Conservation (phyloP, 2,888 invertebrate genomes). For the Argyresthia albistria region DNA sequence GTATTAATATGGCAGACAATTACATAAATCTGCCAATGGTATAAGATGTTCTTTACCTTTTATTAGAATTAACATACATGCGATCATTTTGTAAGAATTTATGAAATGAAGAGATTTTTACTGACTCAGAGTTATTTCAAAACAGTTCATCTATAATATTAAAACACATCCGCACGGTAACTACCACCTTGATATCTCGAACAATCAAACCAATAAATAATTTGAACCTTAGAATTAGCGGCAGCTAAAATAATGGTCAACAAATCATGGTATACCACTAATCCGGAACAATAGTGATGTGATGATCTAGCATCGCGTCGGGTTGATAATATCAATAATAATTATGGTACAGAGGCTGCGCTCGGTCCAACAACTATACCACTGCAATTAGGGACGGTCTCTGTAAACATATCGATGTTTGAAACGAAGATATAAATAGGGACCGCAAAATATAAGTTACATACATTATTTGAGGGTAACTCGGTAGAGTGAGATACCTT, state of each 20-base stretch:
- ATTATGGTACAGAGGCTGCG: constrained; percentile 15
- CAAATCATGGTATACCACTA: constrained; percentile 3
- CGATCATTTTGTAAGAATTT: too few species aligned
- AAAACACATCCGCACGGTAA: too few species aligned
- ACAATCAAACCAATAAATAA: background rate
- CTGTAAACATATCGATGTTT: constrained; percentile 3
- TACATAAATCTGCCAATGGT: too few species aligned
- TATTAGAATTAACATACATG: constrained; percentile 1
- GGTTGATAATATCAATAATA: constrained; percentile 26
- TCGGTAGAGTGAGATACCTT: too few species aligned
- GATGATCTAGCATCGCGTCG: constrained; percentile 3
- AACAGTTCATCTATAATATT: too few species aligned
- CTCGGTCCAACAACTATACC: constrained; percentile 7
- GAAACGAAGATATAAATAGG: background rate
- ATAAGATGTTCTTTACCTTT: too few species aligned
- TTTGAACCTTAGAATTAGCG: too few species aligned
- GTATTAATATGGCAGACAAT: too few species aligned
- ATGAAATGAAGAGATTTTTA: too few species aligned
- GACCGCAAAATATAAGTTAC: background rate
- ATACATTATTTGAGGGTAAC: too few species aligned
- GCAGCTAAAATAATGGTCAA: background rate
- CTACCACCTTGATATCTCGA: background rate
- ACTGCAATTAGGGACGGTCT: constrained; percentile 15
- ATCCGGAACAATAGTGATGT: constrained; percentile 18
- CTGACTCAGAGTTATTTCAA: background rate